Evolutionary conservation across 2,797 vertebrate species (phyloP), one percentile per base, ranked within the genome.

Genomic region (Manis crassicaudata): DNA sequence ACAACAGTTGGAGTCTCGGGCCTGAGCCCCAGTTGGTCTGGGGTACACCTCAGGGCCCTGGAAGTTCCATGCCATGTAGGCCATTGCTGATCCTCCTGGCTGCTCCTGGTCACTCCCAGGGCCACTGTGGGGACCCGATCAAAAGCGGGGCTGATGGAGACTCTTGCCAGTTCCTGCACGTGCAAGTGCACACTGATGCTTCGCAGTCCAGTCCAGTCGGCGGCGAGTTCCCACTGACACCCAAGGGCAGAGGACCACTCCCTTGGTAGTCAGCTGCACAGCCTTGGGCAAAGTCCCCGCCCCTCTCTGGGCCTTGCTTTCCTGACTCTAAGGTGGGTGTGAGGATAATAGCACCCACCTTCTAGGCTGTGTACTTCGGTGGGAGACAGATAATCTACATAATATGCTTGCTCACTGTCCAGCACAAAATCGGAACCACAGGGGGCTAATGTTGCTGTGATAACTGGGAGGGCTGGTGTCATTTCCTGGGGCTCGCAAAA

Each of bases 141-240:
- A 12, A 8, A 32, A 32, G 58, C n/a, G 56, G 3, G 32, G 54
- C 12, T 5, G n/a, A 7, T 1, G 1, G 52, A n/a, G 9, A 29
- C 23, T 65, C 9, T 43, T 20, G 43, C 73, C 29, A n/a, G 43
- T 12, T n/a, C 14, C 17, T 1, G 5, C 10, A 5, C 0, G 3
- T 3, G n/a, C 62, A 20, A 18, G 29, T 9, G 2, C 5, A 0
- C 5, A 7, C 1, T 0, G 7, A 13, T 1, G 0, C 63, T 35
- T 60, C 54, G 3, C n/a, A 7, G 54, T 29, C 70, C 32, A 1
- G 80, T 54, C 87, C 29, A 3, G 1, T 0, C 0, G 54, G 62
- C 40, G 73, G 14, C 8, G 17, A 3, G 14, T 11, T 14, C 35
- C 27, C 43, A 3, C 12, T 17, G 2, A 17, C 0, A 1, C 12